Evolutionary conservation across 2,888 invertebrate species (phyloP).

Genomic region (Diadromus collaris): DNA sequence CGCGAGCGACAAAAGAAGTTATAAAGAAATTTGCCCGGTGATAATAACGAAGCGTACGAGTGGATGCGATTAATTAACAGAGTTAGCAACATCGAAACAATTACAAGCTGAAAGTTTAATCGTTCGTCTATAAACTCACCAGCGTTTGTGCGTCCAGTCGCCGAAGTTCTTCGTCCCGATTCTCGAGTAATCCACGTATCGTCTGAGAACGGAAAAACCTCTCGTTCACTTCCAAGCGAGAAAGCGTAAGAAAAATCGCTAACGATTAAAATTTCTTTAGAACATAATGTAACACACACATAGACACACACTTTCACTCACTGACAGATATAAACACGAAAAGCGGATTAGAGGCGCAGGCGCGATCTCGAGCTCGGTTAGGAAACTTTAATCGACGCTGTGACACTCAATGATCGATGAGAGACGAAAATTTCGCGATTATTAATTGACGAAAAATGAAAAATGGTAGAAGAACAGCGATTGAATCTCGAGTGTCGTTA

Average conservation of each 20-base stretch:
- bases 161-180: slow-evolving; percentile 28
- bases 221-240: slow-evolving; percentile 5
- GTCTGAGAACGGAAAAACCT: not conserved
- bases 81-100: not conserved
- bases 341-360: not conserved
- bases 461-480: not conserved
- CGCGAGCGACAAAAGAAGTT: slow-evolving; percentile 29
- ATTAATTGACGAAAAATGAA: not conserved
- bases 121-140: slow-evolving; percentile 31
- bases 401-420: slow-evolving; percentile 10
- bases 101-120: not conserved
- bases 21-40: slow-evolving; percentile 30
- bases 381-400: slow-evolving; percentile 8
- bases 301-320: slow-evolving; percentile 32
- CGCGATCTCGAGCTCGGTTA: not conserved
- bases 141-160: slow-evolving; percentile 42
- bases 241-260: not conserved
- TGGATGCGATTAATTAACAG: slow-evolving; percentile 39
- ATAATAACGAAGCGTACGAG: slow-evolving; percentile 20
- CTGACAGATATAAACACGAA: slow-evolving; percentile 5
- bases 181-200: slow-evolving; percentile 51
- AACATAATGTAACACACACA: not conserved
- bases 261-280: not conserved
- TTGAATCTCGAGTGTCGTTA: slow-evolving; percentile 1
- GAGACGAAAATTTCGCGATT: not conserved